Conservation (phyloP, 2,888 invertebrate species). For the Stegana nigrithorax region DNA sequence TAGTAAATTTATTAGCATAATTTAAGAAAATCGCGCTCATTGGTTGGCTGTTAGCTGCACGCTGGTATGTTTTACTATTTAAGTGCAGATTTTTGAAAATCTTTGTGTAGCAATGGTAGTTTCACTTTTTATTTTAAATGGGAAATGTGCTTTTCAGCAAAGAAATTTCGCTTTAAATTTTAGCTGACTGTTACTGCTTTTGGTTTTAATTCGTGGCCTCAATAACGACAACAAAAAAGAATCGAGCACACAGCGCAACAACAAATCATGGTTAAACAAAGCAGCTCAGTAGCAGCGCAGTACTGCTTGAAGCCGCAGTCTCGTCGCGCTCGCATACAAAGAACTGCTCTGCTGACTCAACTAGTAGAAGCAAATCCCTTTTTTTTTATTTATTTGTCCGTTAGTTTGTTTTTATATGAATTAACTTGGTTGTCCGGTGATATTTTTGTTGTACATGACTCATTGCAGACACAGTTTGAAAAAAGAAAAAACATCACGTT, state of each 20-base stretch:
- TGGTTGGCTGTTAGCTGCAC: background rate
- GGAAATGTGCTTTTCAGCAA: too few species aligned
- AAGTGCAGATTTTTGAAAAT: background rate
- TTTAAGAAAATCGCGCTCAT: background rate
- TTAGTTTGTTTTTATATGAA: constrained; percentile 46
- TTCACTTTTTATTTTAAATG: background rate
- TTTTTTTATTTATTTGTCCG: constrained; percentile 23
- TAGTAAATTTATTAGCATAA: constrained; percentile 17
- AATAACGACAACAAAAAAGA: constrained; percentile 39
- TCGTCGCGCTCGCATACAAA: too few species aligned
- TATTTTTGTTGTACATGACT: constrained; percentile 28
- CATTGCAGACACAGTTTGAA: constrained; percentile 22
- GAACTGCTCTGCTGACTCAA: too few species aligned
- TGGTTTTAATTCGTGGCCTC: constrained; percentile 37
- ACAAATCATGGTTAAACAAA: constrained; percentile 6
- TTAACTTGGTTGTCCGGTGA: constrained; percentile 17
- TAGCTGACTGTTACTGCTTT: background rate
- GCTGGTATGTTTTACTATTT: background rate
- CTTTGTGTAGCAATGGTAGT: background rate
- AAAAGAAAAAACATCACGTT: background rate
- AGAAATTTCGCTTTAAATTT: background rate
- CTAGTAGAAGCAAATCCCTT: too few species aligned
- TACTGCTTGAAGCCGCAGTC: constrained; percentile 15
- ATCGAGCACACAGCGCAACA: constrained; percentile 15
- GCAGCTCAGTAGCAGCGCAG: constrained; percentile 16